Base-by-base conservation (phyloP, 2,113 vertebrate genomes). In the Azemiops feae region DNA sequence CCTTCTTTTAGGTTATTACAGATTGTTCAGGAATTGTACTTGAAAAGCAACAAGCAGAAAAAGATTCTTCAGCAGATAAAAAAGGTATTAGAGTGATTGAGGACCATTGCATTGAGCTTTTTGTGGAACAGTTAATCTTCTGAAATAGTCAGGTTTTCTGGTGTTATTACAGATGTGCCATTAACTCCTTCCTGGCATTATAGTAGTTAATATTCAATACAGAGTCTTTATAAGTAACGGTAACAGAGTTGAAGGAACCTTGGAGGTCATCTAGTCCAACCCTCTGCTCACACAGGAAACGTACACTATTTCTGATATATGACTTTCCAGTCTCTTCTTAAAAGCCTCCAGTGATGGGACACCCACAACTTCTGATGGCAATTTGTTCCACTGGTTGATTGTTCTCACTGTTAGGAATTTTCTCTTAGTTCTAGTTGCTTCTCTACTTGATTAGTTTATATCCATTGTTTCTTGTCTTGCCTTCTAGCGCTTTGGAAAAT, bases 1-100 rank as follows among this genome's bases (percentile, higher is more conserved):
- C 90, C n/a, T 47, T 2, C 60, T 93, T 96, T 94, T 89, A 98
- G 98, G 96, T 98, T 89, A 98, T 98, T 97, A 98, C 98, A 18
- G 98, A 98, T 96, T 98, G 97, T 97, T 96, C 98, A 4, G 98
- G 98, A 95, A 98, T 98, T 92, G 96, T 97, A 1, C 95, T 98
- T n/a, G 97, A 97, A 94, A 98, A 98, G 87, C 96, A 92, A 64
- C 39, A 4, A 64, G 1, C 92, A 89, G 97, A 97, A 94, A 95
- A 96, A 94, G 93, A 57, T 55, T 11, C 95, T 94, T 0, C 92
- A 0, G 94, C 96, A 74, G 97, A 97, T 87, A 94, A 97, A 93
- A 96, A 96, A 97, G 97, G 98, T 98, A 95, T 95, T 52, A n/a
- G 34, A 2, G 8, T 34, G 10, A 55, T 54, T 64, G 93, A 93